phyloP scores from a whole-genome alignment of 2,113 vertebrate genomes.

The Serilophus lunatus region DNA sequence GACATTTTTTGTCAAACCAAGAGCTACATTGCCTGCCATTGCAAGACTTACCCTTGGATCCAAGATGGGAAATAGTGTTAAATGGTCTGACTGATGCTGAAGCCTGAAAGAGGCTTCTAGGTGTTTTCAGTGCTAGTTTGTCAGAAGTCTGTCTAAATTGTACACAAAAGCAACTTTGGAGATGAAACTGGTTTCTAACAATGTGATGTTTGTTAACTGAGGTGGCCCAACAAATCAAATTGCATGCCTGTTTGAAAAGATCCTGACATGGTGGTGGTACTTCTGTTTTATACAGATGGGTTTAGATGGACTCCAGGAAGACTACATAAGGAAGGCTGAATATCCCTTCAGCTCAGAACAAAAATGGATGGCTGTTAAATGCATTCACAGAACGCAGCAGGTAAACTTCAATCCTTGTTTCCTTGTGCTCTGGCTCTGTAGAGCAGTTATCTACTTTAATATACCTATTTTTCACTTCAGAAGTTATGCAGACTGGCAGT shows the following conservation, averaged over 20 bases:
- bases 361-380: slow-evolving; percentile 97
- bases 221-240: background rate
- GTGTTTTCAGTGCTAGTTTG: background rate
- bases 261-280: background rate
- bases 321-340: slow-evolving; percentile 90
- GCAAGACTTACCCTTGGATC: background rate
- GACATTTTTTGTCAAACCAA: background rate
- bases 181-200: background rate
- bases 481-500: background rate
- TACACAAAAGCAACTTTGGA: background rate
- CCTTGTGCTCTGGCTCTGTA: background rate
- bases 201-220: background rate
- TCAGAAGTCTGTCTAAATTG: background rate
- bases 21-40: background rate
- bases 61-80: background rate
- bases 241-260: background rate
- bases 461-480: background rate
- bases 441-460: background rate
- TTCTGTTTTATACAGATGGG: slow-evolving; percentile 82
- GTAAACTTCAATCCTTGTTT: slow-evolving; percentile 57
- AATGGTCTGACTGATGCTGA: background rate
- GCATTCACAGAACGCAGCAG: slow-evolving; percentile 90
- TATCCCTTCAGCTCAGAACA: slow-evolving; percentile 95
- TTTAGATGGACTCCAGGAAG: slow-evolving; percentile 87
- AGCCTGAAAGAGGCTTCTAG: background rate